Conservation (phyloP, 2,888 invertebrate genomes). For the Caenorhabditis zanzibari region DNA sequence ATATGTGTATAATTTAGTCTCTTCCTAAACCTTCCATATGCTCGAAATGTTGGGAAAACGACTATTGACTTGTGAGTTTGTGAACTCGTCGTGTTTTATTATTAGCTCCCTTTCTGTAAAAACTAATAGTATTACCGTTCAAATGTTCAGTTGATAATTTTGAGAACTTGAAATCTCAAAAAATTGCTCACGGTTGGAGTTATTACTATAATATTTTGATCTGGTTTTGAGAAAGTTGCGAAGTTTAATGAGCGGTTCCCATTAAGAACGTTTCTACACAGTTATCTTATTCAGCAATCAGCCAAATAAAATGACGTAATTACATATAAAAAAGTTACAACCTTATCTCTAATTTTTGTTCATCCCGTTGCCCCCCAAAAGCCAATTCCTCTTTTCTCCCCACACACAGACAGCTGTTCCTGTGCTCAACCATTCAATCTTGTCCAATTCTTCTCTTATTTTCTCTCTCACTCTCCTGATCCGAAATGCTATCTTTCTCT, state of each 20-base stretch:
- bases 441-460: conserved; percentile 29
- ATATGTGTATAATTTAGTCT: conserved; percentile 35
- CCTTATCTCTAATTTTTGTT: conserved; percentile 26
- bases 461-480: conserved; percentile 29
- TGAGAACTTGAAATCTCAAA: no score
- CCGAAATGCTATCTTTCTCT: not conserved
- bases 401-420: conserved; percentile 47
- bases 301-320: conserved; percentile 26
- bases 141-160: no score
- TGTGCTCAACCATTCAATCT: conserved; percentile 31
- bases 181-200: no score
- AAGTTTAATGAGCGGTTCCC: no score
- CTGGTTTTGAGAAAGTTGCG: no score
- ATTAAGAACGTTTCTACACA: not conserved
- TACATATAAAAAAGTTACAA: conserved; percentile 37
- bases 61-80: not conserved
- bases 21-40: conserved; percentile 17
- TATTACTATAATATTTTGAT: no score
- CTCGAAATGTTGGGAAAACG: not conserved
- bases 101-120: no score
- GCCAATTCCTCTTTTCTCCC: conserved; percentile 11
- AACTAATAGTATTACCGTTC: no score
- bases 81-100: not conserved
- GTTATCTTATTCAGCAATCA: not conserved
- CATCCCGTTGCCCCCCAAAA: conserved; percentile 7